phyloP scores from a whole-genome alignment of 35 echinoderm and acorn worm species.

The Apostichopus californicus region DNA sequence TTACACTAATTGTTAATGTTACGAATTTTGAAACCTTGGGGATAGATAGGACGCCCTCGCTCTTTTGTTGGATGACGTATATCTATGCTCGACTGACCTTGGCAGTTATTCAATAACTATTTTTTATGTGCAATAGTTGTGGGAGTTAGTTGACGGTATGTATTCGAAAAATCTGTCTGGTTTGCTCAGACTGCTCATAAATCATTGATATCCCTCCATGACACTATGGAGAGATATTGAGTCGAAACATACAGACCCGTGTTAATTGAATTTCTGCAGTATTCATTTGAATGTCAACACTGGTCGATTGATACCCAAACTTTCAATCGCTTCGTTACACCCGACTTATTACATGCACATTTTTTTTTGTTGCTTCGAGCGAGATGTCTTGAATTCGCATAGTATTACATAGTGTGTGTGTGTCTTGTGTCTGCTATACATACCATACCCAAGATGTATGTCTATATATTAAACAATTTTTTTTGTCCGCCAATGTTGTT shows the following conservation, averaged over 20 bases:
- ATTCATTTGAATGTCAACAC: conserved; percentile 10
- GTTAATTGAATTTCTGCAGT: conserved; percentile 36
- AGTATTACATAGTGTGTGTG: too few relatives aligned
- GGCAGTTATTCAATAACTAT: conserved; percentile 32
- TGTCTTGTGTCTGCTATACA: too few relatives aligned
- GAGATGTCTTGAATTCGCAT: too few relatives aligned
- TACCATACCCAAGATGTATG: too few relatives aligned
- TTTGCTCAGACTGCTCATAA: conserved; percentile 10
- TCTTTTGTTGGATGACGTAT: neutral
- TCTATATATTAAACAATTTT: too few relatives aligned
- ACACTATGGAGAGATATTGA: neutral
- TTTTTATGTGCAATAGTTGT: conserved; percentile 32
- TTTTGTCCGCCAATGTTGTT: too few relatives aligned
- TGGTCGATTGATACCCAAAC: neutral
- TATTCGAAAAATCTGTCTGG: conserved; percentile 29
- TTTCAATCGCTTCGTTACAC: neutral
- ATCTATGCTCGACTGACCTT: conserved; percentile 9
- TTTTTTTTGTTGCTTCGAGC: too few relatives aligned
- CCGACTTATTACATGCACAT: neutral
- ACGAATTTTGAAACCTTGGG: conserved; percentile 3
- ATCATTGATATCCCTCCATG: conserved; percentile 1
- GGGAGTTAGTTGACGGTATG: conserved; percentile 9
- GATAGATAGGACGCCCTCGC: conserved; percentile 19
- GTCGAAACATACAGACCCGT: neutral
- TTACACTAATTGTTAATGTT: conserved; percentile 40